Evolutionary conservation across 2,888 invertebrate genomes (phyloP).

Genomic region (Nematopogon swammerdamellus): DNA sequence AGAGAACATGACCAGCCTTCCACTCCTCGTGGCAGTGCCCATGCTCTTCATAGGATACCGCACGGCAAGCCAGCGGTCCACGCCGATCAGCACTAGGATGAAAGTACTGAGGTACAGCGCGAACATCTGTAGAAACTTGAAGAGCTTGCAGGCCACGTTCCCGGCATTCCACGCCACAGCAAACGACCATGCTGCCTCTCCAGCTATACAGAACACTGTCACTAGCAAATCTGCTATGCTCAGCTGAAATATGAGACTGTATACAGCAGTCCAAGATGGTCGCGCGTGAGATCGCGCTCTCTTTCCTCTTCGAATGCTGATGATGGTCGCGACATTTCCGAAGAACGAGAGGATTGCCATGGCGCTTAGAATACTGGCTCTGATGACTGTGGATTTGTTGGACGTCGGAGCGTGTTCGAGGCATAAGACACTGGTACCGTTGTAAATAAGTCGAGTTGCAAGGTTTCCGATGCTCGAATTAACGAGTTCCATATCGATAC

Average conservation of each 20-base stretch:
- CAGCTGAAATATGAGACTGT: conserved; percentile 76
- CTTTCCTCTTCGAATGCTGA: conserved; percentile 68
- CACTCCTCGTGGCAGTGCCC: conserved; percentile 65
- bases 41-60: conserved; percentile 74
- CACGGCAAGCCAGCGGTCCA: conserved; percentile 78
- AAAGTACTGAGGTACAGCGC: conserved; percentile 80
- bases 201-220: conserved; percentile 75
- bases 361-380: conserved; percentile 63
- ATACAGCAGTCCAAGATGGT: conserved; percentile 68
- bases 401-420: conserved; percentile 67
- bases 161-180: conserved; percentile 81
- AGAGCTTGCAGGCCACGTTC: conserved; percentile 71
- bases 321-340: conserved; percentile 73
- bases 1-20: conserved; percentile 63
- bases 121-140: conserved; percentile 80
- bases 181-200: conserved; percentile 78
- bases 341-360: conserved; percentile 72
- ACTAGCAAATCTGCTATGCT: conserved; percentile 80
- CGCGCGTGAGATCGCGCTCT: conserved; percentile 52
- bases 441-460: too few species aligned
- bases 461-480: too few species aligned
- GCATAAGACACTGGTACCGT: conserved; percentile 36
- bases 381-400: conserved; percentile 59
- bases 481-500: conserved; percentile 19
- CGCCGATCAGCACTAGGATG: conserved; percentile 75